Base-by-base conservation (phyloP, 1,140 invertebrate species). In the Nephotettix cincticeps region DNA sequence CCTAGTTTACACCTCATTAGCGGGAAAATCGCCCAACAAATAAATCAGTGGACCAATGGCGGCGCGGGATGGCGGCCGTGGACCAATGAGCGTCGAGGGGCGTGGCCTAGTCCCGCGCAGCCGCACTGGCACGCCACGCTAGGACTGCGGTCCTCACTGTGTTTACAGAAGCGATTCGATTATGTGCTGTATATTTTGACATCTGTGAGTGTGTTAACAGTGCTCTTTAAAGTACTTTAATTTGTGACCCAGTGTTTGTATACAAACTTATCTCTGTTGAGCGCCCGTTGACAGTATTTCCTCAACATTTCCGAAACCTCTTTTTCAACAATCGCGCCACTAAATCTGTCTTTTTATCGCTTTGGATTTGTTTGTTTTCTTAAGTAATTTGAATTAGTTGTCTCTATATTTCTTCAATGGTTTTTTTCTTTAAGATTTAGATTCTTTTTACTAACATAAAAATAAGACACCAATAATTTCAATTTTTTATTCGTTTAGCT, bases 111-210 rank as follows among this genome's bases (percentile, higher is more conserved):
- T 13, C 27, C 56, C 4, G n/a, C 21, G 56, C 56, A 28, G 4
- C 4, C 25, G 56, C 56, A 13, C 56, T 61, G 25, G 4, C 56
- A 4, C 21, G 14, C 14, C 14, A 29, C 56, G n/a, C 6, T 4
- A 23, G 13, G 2, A 21, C 9, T 4, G 21, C 19, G 47, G 36
- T 17, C 47, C 56, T 27, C 56, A 27, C 56, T 27, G 25, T 61
- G 56, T 61, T 61, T 61, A 61, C 56, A 61, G 56, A 27, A 4
- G 23, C 25, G 27, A 21, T 27, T n/a, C 6, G 56, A 25, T 61
- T 27, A 61, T 27, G 56, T 61, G 56, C 56, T 61, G 56, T 61
- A 61, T 61, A 61, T 61, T 61, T 61, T 61, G 56, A 61, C 56
- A 61, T 61, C 56, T 61, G 27, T 61, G 27, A 61, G 56, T 61